phyloP scores from a whole-genome alignment of 2,113 vertebrate species.

The Clarias gariepinus region DNA sequence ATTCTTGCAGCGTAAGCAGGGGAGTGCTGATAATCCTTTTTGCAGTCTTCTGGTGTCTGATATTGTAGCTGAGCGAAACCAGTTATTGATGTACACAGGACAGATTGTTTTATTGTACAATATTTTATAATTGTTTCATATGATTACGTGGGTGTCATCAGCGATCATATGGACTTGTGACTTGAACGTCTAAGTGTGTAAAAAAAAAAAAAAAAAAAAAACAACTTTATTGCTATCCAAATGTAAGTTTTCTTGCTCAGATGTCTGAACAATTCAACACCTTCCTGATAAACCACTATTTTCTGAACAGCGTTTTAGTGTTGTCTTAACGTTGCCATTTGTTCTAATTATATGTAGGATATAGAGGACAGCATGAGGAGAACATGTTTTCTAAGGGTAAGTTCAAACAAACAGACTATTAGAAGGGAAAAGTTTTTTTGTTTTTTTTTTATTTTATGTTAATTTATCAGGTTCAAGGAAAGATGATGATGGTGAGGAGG shows the following conservation, averaged over 20 bases:
- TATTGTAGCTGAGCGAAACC: too few relatives aligned
- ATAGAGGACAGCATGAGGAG: slow-evolving; percentile 67
- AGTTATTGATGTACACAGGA: too few relatives aligned
- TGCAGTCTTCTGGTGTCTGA: too few relatives aligned
- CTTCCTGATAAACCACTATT: neutral
- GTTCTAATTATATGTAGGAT: slow-evolving; percentile 58
- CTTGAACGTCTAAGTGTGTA: neutral
- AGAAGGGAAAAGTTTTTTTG: neutral
- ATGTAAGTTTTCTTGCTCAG: neutral
- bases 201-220: neutral
- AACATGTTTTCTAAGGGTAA: slow-evolving; percentile 53
- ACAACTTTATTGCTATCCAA: neutral
- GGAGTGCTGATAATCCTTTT: too few relatives aligned
- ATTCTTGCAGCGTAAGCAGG: too few relatives aligned
- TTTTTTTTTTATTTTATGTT: too few relatives aligned
- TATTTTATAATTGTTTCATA: too few relatives aligned
- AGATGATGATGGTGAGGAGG: neutral
- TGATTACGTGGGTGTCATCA: too few relatives aligned
- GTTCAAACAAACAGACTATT: neutral
- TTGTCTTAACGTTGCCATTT: neutral
- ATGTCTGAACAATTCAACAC: neutral
- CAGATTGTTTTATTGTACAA: too few relatives aligned
- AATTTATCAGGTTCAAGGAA: neutral
- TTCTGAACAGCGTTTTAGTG: neutral
- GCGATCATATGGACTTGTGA: neutral